These are phyloP conservation scores for Pluvialis apricaria DNA, from an alignment of 2,113 vertebrate species.

Conservation along the genomic window DNA sequence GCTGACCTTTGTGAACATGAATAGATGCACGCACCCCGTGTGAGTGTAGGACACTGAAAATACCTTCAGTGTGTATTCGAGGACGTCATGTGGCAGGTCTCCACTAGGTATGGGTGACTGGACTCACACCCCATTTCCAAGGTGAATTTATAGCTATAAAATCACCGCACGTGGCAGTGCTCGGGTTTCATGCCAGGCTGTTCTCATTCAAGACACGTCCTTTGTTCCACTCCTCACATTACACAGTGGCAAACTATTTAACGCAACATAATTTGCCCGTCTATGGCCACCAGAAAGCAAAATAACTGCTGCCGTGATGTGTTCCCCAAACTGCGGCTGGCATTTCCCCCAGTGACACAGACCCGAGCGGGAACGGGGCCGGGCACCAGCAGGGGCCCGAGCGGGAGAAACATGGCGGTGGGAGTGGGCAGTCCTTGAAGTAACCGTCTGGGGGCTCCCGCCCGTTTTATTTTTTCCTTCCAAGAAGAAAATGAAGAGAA, in stretches of 20 bases:
- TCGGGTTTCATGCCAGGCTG: not conserved
- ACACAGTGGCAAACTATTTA: not conserved
- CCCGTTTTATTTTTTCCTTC: fast-evolving
- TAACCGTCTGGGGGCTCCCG: not conserved
- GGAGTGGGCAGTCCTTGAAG: fast-evolving
- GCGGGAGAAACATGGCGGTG: too few relatives aligned
- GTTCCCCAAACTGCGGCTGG: fast-evolving
- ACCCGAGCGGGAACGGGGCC: not conserved
- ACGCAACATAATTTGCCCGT: fast-evolving
- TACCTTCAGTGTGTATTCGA: fast-evolving
- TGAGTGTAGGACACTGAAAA: fast-evolving
- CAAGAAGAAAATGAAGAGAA: not conserved
- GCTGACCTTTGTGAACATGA: not conserved
- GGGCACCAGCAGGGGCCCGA: too few relatives aligned
- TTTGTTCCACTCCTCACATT: not conserved
- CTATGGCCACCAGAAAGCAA: not conserved
- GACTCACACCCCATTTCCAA: not conserved
- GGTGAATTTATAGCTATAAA: not conserved
- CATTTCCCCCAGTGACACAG: too few relatives aligned
- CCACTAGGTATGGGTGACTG: fast-evolving
- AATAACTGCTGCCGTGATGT: fast-evolving
- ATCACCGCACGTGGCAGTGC: fast-evolving
- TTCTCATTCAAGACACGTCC: not conserved
- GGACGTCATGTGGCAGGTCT: not conserved
- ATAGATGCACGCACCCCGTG: fast-evolving